These are phyloP conservation scores for Tachina fera DNA, from an alignment of 2,888 invertebrate genomes.

Conservation along the genomic window DNA sequence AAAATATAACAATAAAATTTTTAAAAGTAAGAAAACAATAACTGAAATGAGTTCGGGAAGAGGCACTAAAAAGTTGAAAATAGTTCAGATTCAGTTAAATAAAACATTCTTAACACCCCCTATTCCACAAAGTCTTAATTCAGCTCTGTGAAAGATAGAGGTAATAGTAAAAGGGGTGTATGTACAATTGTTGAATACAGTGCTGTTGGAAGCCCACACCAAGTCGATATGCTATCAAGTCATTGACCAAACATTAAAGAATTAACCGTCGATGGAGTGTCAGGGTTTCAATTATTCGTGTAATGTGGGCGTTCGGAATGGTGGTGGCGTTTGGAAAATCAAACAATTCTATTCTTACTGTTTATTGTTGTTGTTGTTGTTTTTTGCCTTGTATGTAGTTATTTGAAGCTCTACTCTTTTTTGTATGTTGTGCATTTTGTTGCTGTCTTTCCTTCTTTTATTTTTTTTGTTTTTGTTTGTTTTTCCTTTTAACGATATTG, in stretches of 20 bases:
- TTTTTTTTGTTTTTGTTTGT: conserved; percentile 46
- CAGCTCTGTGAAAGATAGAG: too few relatives aligned
- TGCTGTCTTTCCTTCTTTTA: neutral
- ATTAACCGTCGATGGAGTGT: conserved; percentile 3
- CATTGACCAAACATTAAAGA: neutral
- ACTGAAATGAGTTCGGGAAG: too few relatives aligned
- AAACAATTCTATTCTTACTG: conserved; percentile 39
- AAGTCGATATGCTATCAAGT: too few relatives aligned
- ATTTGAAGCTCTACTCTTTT: conserved; percentile 21
- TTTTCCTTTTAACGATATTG: conserved; percentile 68
- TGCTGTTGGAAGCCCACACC: too few relatives aligned
- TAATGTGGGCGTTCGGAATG: conserved; percentile 65
- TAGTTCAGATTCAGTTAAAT: too few relatives aligned
- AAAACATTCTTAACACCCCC: too few relatives aligned
- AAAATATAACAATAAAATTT: too few relatives aligned
- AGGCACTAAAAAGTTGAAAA: too few relatives aligned
- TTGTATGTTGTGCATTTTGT: conserved; percentile 43
- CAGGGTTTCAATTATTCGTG: conserved; percentile 6
- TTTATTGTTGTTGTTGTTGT: conserved; percentile 1
- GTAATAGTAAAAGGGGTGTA: too few relatives aligned
- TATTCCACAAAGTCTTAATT: too few relatives aligned
- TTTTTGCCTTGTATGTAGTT: conserved; percentile 4
- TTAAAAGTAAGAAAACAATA: too few relatives aligned
- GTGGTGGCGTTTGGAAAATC: conserved; percentile 67
- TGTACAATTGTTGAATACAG: too few relatives aligned